Conservation (phyloP, 2,113 vertebrate species). For the Ranitomeya variabilis region DNA sequence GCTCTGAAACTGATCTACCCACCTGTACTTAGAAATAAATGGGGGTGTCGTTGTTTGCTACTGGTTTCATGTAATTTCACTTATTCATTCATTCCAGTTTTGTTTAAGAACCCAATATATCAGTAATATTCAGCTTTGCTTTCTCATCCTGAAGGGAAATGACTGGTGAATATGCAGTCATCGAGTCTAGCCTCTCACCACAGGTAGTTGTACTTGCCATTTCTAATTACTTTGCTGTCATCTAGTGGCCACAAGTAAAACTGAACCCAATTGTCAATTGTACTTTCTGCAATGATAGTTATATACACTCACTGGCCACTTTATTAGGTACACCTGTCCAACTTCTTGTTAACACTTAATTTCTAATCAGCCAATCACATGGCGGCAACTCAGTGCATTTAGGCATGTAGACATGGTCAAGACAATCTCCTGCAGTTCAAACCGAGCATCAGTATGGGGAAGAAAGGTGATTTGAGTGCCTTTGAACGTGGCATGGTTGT, state of each 20-base stretch:
- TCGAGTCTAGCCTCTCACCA: no score
- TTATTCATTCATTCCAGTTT: background rate
- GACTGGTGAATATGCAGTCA: background rate
- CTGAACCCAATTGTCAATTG: background rate
- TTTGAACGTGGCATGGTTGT: no score
- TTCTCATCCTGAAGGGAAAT: background rate
- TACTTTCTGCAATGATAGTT: no score
- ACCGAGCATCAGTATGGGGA: no score
- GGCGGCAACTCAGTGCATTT: no score
- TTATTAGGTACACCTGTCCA: no score
- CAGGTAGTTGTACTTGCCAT: background rate
- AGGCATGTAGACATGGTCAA: no score
- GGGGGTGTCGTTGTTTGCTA: background rate
- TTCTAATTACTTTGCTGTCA: conserved; percentile 38
- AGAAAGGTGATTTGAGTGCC: no score
- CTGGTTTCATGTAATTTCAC: background rate
- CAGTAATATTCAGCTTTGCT: background rate
- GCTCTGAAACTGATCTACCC: background rate
- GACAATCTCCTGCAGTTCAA: no score
- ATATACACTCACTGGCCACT: no score
- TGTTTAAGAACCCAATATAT: background rate
- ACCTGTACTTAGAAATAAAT: background rate
- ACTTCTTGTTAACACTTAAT: no score
- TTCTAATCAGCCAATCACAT: no score
- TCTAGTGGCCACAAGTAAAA: conserved; percentile 4